A percentile compares a stretch with the other conserved stretches of the same genome.
These are phyloP conservation scores for Netelia melanura DNA, from an alignment of 2,888 invertebrate species.

Conservation along the genomic window DNA sequence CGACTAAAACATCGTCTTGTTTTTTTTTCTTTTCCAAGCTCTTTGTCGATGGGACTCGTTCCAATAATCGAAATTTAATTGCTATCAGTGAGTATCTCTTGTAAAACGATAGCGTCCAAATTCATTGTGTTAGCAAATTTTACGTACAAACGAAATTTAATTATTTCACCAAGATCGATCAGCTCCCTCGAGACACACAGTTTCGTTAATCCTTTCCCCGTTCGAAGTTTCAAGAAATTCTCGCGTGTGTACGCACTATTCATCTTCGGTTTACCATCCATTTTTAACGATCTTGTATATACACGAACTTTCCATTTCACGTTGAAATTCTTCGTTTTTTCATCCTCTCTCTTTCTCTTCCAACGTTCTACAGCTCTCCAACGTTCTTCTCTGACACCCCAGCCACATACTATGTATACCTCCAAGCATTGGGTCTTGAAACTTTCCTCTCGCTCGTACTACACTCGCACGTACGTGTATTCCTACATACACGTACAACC, in stretches of 20 bases:
- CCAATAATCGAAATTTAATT: conserved; percentile 13
- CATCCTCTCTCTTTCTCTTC: conserved; percentile 34
- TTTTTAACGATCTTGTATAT: conserved; percentile 37
- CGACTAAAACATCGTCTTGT: neutral
- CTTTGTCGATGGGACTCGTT: neutral
- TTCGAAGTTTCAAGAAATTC: neutral
- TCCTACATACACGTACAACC: neutral
- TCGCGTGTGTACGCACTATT: conserved; percentile 18
- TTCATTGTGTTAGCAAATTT: neutral
- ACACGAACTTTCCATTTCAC: conserved; percentile 13
- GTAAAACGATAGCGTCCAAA: conserved; percentile 21
- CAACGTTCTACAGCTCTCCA: conserved; percentile 40
- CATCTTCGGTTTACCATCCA: conserved; percentile 54
- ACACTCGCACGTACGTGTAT: neutral
- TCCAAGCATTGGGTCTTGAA: conserved; percentile 24
- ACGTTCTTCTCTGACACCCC: conserved; percentile 18
- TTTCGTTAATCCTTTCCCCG: neutral
- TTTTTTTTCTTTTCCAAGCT: neutral
- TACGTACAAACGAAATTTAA: conserved; percentile 17
- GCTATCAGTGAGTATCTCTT: conserved; percentile 23
- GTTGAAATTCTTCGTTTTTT: conserved; percentile 41
- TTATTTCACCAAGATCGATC: conserved; percentile 2
- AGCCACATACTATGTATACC: conserved; percentile 28
- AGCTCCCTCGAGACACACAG: neutral
- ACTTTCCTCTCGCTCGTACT: conserved; percentile 21